Evolutionary conservation across 1,140 invertebrate species (phyloP), one percentile per base, ranked within the genome.

Genomic region (Drosophila mauritiana): DNA sequence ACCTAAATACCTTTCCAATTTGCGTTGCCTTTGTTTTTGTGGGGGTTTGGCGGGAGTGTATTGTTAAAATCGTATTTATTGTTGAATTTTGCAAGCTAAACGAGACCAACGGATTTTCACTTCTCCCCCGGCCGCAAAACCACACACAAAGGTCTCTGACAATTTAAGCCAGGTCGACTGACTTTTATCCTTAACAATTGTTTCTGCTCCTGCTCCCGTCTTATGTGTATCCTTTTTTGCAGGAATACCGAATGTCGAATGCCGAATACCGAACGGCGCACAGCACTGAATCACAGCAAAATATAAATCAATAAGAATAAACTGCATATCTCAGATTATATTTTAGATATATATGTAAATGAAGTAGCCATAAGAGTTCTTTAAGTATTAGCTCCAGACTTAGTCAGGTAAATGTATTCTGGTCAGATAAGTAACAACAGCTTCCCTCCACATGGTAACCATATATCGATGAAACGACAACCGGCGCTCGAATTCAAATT

Each of bases 401-500:
- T 76, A 88, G 81, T 62, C 83, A 88, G 83, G 83, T 88, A 88
- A 81, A 64, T 22, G 62, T 75, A 67, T 76, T 65, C 13, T 79
- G 62, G 43, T 68, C 81, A 61, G 74, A 63, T 84, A 70, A 88
- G 84, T 88, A 88, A 88, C 83, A 89, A 90, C 77, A 85, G 85
- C 85, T 90, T 90, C 84, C 84, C 84, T 89, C 84, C 84, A 89
- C 80, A 90, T 90, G 83, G 56, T 64, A 51, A 40, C 27, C 69
- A 52, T 48, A 62, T 43, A 20, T 57, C 36, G 62, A 70, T 46
- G 48, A 36, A 48, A 17, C 73, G 25, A 67, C 27, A 27, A 64
- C 67, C 27, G 62, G 43, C 61, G 39, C 31, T 10, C 31, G 3
- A 39, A 39, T 39, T 4, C 37, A 34, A 34, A 36, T 22, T 22